These are phyloP conservation scores for Henricia sp. DNA, from an alignment of 53 echinoderm and acorn worm species.

Conservation along the genomic window DNA sequence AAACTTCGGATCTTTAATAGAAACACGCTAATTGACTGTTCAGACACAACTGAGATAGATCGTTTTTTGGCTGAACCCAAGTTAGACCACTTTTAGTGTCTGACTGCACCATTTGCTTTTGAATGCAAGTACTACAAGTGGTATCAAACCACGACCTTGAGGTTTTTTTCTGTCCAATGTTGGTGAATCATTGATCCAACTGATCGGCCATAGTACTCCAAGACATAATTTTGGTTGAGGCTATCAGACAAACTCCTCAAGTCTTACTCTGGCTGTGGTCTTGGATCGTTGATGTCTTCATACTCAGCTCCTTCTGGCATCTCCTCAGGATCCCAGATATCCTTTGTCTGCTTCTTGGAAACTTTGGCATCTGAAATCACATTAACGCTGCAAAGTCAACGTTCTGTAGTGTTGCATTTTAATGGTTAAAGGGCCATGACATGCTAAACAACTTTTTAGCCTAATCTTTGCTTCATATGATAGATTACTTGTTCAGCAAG, in stretches of 20 bases:
- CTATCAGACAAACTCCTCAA: not conserved
- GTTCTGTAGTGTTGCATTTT: not conserved
- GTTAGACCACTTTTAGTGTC: too few relatives aligned
- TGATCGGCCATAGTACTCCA: too few relatives aligned
- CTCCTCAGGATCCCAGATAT: conserved; percentile 93
- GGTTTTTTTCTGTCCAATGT: too few relatives aligned
- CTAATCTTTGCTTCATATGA: not conserved
- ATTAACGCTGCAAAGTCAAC: not conserved
- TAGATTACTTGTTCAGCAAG: too few relatives aligned
- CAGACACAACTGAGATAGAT: too few relatives aligned
- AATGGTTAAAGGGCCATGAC: not conserved
- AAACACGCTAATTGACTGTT: too few relatives aligned
- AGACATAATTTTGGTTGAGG: too few relatives aligned
- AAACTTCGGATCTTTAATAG: too few relatives aligned
- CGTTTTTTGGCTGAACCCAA: too few relatives aligned
- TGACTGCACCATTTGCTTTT: too few relatives aligned
- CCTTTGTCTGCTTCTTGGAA: conserved; percentile 63
- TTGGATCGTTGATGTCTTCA: conserved; percentile 90
- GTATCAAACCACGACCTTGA: too few relatives aligned
- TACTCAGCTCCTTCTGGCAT: conserved; percentile 90
- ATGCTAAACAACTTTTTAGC: not conserved
- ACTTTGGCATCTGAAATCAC: not conserved
- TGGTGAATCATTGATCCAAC: not conserved
- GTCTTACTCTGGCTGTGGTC: conserved; percentile 97
- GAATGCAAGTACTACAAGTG: too few relatives aligned